These are phyloP conservation scores for Cyprinodon tularosa DNA, from an alignment of 2,113 vertebrate species.

Conservation along the genomic window DNA sequence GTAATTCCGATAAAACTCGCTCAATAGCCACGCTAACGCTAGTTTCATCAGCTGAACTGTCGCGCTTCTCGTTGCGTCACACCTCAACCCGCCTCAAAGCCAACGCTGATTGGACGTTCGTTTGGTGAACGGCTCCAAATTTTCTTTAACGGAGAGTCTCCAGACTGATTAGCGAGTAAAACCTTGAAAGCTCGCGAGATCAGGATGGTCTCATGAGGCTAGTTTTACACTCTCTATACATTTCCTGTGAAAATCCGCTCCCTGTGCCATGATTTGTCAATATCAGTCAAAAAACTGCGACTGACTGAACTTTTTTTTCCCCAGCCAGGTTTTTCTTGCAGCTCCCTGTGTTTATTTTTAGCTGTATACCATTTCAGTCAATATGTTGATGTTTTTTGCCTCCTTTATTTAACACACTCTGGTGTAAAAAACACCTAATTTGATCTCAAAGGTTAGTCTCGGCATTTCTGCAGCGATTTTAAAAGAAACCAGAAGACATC, in stretches of 20 bases:
- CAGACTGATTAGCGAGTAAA: too few species aligned
- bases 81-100: too few species aligned
- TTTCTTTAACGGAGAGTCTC: too few species aligned
- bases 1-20: too few species aligned
- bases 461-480: neutral
- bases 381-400: conserved; percentile 2
- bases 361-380: conserved; percentile 1
- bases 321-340: conserved; percentile 47
- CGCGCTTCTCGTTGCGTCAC: too few species aligned
- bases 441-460: neutral
- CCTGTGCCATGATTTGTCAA: conserved; percentile 33
- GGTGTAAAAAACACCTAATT: neutral
- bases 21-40: too few species aligned
- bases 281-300: conserved; percentile 32
- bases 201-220: too few species aligned
- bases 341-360: conserved; percentile 37
- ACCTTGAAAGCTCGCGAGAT: too few species aligned
- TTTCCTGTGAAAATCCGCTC: neutral
- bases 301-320: conserved; percentile 50
- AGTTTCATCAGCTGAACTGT: too few species aligned
- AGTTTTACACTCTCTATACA: neutral
- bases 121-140: too few species aligned
- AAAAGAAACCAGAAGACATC: conserved; percentile 11
- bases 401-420: conserved; percentile 26
- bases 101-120: too few species aligned